These are phyloP conservation scores for Yponomeuta malinellus DNA, from an alignment of 2,888 invertebrate species.

Conservation along the genomic window DNA sequence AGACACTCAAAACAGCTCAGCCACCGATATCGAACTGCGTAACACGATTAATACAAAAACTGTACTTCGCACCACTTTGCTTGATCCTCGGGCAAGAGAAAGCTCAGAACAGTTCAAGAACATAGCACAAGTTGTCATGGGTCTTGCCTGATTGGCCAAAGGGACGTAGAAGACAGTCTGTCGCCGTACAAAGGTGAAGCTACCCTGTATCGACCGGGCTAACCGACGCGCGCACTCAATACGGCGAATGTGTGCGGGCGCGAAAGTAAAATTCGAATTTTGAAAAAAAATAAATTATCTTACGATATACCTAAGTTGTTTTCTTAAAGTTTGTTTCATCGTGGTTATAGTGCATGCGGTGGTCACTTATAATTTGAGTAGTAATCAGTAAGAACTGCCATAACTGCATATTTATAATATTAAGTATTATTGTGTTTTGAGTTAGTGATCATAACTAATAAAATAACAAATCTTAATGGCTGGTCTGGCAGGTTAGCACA, in stretches of 20 bases:
- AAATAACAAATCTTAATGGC: no score
- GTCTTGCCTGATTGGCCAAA: conserved; percentile 3
- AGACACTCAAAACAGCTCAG: background rate
- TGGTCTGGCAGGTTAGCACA: background rate
- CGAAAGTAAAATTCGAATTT: conserved; percentile 23
- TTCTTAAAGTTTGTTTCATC: no score
- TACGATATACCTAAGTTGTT: no score
- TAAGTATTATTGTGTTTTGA: no score
- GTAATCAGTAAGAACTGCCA: no score
- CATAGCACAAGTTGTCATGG: background rate
- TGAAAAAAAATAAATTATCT: background rate
- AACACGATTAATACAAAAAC: background rate
- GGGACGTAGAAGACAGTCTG: conserved; percentile 55
- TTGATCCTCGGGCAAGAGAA: conserved; percentile 3
- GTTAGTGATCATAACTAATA: no score
- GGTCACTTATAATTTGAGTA: no score
- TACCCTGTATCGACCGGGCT: conserved; percentile 62
- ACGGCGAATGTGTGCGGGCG: conserved; percentile 33
- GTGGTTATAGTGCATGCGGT: no score
- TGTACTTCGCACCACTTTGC: background rate
- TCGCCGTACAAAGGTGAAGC: conserved; percentile 52
- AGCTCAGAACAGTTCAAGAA: background rate
- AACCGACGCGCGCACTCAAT: conserved; percentile 71
- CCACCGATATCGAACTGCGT: background rate
- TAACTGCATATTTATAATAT: no score